These are phyloP conservation scores for Coenobita brevimanus DNA, from an alignment of 1,140 invertebrate species.

Conservation along the genomic window DNA sequence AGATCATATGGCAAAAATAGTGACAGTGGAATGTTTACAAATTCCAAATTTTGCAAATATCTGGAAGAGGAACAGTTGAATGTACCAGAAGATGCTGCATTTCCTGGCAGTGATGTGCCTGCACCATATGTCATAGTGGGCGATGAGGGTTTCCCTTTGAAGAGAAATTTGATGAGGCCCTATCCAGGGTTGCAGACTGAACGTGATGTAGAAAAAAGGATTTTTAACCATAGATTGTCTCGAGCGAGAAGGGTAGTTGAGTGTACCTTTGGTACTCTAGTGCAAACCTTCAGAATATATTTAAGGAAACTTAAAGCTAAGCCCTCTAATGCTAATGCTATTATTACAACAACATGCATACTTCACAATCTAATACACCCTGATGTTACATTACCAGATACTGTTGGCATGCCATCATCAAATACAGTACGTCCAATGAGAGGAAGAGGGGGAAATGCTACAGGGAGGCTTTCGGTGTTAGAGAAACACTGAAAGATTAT, in stretches of 20 bases:
- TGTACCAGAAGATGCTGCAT: not conserved
- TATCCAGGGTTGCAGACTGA: not conserved
- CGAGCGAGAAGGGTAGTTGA: conserved; percentile 23
- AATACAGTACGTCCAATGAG: conserved; percentile 21
- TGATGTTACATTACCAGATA: conserved; percentile 20
- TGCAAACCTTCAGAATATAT: conserved; percentile 38
- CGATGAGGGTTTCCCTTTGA: too few relatives aligned
- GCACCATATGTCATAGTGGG: conserved; percentile 23
- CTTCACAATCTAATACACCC: conserved; percentile 45
- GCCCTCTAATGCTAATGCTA: conserved; percentile 36
- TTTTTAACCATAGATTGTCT: not conserved
- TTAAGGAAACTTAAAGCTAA: too few relatives aligned
- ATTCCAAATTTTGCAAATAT: too few relatives aligned
- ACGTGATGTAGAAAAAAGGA: not conserved
- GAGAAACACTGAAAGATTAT: conserved; percentile 45
- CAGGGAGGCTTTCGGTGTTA: conserved; percentile 18
- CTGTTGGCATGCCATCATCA: too few relatives aligned
- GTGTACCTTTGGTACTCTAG: conserved; percentile 35
- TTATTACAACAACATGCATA: too few relatives aligned
- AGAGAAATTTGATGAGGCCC: too few relatives aligned
- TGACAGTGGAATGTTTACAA: conserved; percentile 16
- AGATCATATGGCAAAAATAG: conserved; percentile 20
- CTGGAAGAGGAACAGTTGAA: not conserved
- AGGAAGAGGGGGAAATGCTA: conserved; percentile 34
- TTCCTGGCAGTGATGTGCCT: conserved; percentile 9